Evolutionary conservation across 2,888 invertebrate species (phyloP), one percentile per base, ranked within the genome.

Genomic region (Mesorhabditis sp.): DNA sequence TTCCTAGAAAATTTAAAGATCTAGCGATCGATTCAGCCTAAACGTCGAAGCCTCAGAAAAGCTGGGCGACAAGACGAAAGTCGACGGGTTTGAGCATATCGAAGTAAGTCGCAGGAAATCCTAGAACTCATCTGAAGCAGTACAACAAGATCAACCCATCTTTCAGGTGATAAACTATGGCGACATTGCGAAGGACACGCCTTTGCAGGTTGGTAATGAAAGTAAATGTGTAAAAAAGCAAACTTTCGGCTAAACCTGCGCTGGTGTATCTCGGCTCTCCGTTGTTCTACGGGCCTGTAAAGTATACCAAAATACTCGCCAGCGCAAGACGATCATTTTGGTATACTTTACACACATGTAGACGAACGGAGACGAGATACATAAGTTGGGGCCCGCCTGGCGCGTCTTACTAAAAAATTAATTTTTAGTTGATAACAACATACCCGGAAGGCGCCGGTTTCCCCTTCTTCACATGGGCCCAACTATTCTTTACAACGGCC

Each of bases 381-480:
- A 72, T 64, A 76, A 78, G 28, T 2, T 28, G 28, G 28, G 28
- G 28, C 28, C 28, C 28, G 28, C 1, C 28, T 28, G 28, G 28
- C 68, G 75, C 76, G 15, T 76, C 78, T 7, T 75, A 28, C 28
- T 28, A 28, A 28, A 28, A 28, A 28, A 28, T 28, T 28, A 15
- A 28, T n/a, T 50, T 79, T 62, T 82, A 84, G 67, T 71, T 83
- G 43, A 50, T 82, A 43, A 85, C 84, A 41, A 85, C 84, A 0
- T 85, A 83, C 67, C 85, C 85, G 45, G 82, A 85, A 71, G 84
- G 82, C 10, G 82, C 80, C 28, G 83, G 82, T n/a, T 82, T 82
- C 73, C 85, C 83, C 15, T 83, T 81, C 76, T 85, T 85, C 80
- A 86, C 85, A 7, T 85, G 85, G 82, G 85, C 83, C 41, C 85